phyloP scores from a whole-genome alignment of 2,113 vertebrate species.

The Nothobranchius kuhntae region DNA sequence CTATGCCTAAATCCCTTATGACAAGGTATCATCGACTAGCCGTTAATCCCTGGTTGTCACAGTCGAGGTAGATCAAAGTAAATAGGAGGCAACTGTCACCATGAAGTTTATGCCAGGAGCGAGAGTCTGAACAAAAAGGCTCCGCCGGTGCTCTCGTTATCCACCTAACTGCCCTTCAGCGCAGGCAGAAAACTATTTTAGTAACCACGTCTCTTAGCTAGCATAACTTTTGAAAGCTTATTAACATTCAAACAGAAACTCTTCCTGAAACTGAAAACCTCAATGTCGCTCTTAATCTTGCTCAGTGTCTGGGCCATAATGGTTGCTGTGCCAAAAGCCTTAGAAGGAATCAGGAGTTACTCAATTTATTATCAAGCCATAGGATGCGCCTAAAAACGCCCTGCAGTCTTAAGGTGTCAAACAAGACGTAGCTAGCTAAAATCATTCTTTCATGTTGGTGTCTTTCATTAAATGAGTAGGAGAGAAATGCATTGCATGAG shows the following conservation, averaged over 20 bases:
- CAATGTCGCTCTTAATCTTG: not conserved
- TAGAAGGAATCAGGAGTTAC: not conserved
- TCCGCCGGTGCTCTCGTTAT: not conserved
- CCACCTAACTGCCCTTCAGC: slow-evolving; percentile 7
- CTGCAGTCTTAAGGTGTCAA: too few species aligned
- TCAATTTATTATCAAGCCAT: not conserved
- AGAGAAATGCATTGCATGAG: too few species aligned
- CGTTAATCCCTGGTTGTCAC: slow-evolving; percentile 60
- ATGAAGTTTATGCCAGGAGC: slow-evolving; percentile 39
- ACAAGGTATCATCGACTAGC: slow-evolving; percentile 49
- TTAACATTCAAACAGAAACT: not conserved
- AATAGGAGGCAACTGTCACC: slow-evolving; percentile 41
- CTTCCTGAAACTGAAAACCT: not conserved
- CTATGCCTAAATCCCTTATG: slow-evolving; percentile 59
- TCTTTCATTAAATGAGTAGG: too few species aligned
- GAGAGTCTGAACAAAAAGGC: slow-evolving; percentile 17
- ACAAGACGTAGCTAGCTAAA: too few species aligned
- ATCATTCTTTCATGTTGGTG: too few species aligned
- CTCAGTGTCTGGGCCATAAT: not conserved
- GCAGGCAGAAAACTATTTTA: not conserved
- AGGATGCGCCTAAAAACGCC: not conserved
- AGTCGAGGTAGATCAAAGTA: slow-evolving; percentile 57
- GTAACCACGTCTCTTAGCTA: not conserved
- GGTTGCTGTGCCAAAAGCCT: not conserved
- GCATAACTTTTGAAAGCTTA: not conserved